phyloP scores from a whole-genome alignment of 2,797 vertebrate species.

The Lithobates pipiens region DNA sequence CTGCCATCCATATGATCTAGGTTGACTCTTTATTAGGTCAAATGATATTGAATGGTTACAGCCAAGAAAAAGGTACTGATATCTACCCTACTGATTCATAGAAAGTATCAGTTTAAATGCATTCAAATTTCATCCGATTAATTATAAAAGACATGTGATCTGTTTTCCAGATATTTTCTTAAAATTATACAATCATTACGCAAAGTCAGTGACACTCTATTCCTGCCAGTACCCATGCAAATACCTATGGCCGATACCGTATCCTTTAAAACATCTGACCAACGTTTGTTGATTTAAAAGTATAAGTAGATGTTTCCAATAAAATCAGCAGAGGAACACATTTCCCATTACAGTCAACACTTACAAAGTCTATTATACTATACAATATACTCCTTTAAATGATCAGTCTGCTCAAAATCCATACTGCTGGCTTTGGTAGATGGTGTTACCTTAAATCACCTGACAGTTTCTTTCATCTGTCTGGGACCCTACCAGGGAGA shows the following conservation, averaged over 20 bases:
- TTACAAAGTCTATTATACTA: background rate
- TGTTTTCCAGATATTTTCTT: background rate
- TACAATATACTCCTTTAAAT: too few relatives aligned
- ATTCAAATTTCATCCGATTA: background rate
- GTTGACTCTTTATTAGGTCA: too few relatives aligned
- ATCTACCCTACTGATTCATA: too few relatives aligned
- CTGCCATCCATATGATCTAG: too few relatives aligned
- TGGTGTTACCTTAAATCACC: too few relatives aligned
- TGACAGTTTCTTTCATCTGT: too few relatives aligned
- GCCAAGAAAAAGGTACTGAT: too few relatives aligned
- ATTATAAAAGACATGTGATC: background rate
- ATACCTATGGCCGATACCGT: conserved; percentile 4
- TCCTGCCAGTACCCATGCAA: background rate
- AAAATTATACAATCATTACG: background rate
- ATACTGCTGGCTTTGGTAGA: too few relatives aligned
- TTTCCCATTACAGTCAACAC: background rate
- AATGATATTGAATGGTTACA: too few relatives aligned
- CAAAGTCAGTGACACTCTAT: background rate
- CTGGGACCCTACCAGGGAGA: too few relatives aligned
- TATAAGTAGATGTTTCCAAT: background rate
- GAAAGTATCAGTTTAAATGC: too few relatives aligned
- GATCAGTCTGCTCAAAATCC: too few relatives aligned
- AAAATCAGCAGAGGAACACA: background rate
- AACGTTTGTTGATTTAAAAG: background rate
- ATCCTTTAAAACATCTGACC: background rate